phyloP scores from a whole-genome alignment of 2,797 vertebrate genomes.

The Todus mexicanus region DNA sequence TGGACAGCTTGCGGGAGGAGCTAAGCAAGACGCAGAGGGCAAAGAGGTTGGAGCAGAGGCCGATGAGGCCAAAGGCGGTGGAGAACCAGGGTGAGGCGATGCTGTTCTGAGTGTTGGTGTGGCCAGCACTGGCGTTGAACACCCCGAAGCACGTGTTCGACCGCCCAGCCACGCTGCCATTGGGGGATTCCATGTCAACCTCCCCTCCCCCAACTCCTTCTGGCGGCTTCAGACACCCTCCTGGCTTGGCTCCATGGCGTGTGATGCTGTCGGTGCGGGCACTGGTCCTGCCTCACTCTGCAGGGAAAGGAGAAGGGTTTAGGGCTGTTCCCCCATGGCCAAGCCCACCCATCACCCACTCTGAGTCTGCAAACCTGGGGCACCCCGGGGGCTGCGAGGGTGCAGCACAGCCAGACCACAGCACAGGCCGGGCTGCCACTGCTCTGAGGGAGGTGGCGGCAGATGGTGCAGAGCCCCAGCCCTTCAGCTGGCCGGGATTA shows the following conservation, averaged over 20 bases:
- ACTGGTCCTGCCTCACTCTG: neutral
- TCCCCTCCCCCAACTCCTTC: neutral
- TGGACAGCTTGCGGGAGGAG: slow-evolving; percentile 74
- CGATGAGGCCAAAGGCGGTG: slow-evolving; percentile 76
- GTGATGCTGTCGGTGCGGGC: rapidly evolving
- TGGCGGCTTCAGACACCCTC: neutral
- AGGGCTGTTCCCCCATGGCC: neutral
- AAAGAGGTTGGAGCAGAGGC: slow-evolving; percentile 89
- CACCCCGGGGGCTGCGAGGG: neutral
- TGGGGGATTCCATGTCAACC: neutral
- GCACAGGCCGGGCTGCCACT: rapidly evolving
- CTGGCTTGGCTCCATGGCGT: neutral
- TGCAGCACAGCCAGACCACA: rapidly evolving
- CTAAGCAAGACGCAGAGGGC: slow-evolving; percentile 85
- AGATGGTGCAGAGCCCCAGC: no score
- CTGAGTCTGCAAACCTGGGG: rapidly evolving
- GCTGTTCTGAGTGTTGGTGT: neutral
- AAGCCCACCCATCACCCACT: neutral
- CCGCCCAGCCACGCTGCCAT: rapidly evolving
- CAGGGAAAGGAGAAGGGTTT: neutral
- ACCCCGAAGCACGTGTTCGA: slow-evolving; percentile 58
- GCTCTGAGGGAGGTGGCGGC: rapidly evolving
- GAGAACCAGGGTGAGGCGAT: slow-evolving; percentile 83
- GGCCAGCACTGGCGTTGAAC: neutral
- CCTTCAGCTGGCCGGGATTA: neutral